These are phyloP conservation scores for Megaceryle torquata DNA, from an alignment of 2,113 vertebrate genomes.

Conservation along the genomic window DNA sequence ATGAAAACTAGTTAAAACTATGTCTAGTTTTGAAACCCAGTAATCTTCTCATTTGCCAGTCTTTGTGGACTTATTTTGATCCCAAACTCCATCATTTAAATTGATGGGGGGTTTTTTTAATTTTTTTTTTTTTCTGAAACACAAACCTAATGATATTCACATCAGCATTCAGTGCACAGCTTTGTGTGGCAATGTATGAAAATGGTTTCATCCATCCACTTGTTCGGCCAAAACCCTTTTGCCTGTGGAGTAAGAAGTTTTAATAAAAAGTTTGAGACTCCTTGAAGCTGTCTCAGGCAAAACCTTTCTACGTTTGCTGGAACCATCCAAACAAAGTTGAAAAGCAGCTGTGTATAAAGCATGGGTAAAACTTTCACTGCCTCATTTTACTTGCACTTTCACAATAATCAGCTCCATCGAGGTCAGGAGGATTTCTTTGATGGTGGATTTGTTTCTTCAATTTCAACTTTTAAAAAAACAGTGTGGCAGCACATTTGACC, in stretches of 20 bases:
- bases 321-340: neutral
- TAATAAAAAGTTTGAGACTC: neutral
- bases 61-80: neutral
- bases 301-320: neutral
- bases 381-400: neutral
- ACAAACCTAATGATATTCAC: neutral
- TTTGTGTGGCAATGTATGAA: neutral
- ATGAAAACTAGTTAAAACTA: neutral
- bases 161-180: neutral
- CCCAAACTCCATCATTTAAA: accelerated
- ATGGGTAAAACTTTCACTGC: neutral
- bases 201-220: neutral
- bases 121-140: neutral
- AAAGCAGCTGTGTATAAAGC: neutral
- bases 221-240: neutral
- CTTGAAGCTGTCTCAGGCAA: neutral
- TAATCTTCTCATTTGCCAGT: neutral
- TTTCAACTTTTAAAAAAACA: neutral
- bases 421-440: neutral
- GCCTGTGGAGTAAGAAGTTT: neutral
- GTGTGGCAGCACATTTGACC: neutral
- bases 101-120: no score
- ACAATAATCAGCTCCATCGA: neutral
- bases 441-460: neutral
- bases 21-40: neutral